These are phyloP conservation scores for Cerastis rubricosa DNA, from an alignment of 2,888 invertebrate genomes.

Conservation along the genomic window DNA sequence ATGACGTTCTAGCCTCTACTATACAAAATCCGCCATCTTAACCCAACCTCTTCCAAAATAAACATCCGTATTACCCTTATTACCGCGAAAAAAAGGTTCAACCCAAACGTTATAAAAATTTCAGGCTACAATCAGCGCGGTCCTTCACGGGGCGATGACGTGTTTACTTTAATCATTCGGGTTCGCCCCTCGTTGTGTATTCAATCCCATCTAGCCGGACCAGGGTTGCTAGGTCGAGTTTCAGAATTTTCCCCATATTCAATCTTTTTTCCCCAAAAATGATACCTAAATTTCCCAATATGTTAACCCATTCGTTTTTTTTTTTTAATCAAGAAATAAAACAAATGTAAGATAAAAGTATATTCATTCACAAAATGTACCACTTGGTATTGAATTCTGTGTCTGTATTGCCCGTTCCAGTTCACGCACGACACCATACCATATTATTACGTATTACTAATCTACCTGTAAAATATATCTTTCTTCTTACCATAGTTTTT, in stretches of 20 bases:
- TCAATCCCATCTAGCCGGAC: conserved; percentile 63
- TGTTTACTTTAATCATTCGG: conserved; percentile 76
- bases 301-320: background rate
- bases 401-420: background rate
- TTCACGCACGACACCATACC: background rate
- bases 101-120: conserved; percentile 72
- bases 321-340: background rate
- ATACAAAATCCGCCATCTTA: conserved; percentile 25
- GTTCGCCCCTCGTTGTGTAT: conserved; percentile 72
- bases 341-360: background rate
- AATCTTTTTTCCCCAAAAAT: background rate
- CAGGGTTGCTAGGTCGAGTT: background rate
- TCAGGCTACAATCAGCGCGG: conserved; percentile 72
- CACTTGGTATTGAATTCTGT: background rate
- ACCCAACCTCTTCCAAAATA: conserved; percentile 10
- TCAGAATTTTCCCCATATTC: background rate
- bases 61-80: conserved; percentile 45
- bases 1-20: background rate
- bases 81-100: conserved; percentile 58
- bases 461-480: background rate
- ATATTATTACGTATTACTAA: background rate
- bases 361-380: background rate
- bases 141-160: conserved; percentile 67
- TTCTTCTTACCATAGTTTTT: background rate
- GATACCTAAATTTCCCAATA: background rate